A percentile compares a stretch with the other conserved stretches of the same genome.
Conservation (phyloP, 2,888 invertebrate species). For the Lucinisca nassula region DNA sequence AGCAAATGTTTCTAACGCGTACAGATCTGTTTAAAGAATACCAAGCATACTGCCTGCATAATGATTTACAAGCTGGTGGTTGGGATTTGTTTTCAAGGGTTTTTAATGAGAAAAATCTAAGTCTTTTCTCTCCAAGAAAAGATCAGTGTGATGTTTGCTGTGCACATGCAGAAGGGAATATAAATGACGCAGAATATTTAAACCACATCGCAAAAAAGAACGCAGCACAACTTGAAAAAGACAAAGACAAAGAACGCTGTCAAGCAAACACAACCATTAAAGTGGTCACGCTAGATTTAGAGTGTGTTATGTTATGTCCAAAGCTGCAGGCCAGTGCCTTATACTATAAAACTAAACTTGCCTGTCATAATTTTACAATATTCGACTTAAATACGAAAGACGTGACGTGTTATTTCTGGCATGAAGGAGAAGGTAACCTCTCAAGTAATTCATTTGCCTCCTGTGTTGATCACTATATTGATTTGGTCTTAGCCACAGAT, state of each 20-base stretch:
- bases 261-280: constrained; percentile 8
- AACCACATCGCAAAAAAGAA: constrained; percentile 47
- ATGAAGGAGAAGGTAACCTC: constrained; percentile 65
- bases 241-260: constrained; percentile 49
- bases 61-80: constrained; percentile 4
- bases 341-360: constrained; percentile 67
- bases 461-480: constrained; percentile 40
- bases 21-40: constrained; percentile 43
- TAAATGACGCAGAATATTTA: constrained; percentile 51
- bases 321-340: constrained; percentile 56
- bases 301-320: constrained; percentile 66
- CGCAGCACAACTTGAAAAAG: constrained; percentile 48
- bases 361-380: constrained; percentile 63
- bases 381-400: constrained; percentile 36
- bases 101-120: constrained; percentile 52
- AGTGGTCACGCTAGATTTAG: constrained; percentile 62
- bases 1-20: constrained; percentile 36
- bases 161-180: constrained; percentile 48
- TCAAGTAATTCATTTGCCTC: constrained; percentile 48
- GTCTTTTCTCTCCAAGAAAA: constrained; percentile 52
- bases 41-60: background rate
- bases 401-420: constrained; percentile 64
- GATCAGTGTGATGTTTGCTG: constrained; percentile 65
- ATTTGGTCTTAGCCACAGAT: background rate
- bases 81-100: constrained; percentile 19